Percentiles rank a stretch among this genome's conserved stretches.
phyloP scores from a whole-genome alignment of 2,113 vertebrate genomes.

The Crotophaga sulcirostris region DNA sequence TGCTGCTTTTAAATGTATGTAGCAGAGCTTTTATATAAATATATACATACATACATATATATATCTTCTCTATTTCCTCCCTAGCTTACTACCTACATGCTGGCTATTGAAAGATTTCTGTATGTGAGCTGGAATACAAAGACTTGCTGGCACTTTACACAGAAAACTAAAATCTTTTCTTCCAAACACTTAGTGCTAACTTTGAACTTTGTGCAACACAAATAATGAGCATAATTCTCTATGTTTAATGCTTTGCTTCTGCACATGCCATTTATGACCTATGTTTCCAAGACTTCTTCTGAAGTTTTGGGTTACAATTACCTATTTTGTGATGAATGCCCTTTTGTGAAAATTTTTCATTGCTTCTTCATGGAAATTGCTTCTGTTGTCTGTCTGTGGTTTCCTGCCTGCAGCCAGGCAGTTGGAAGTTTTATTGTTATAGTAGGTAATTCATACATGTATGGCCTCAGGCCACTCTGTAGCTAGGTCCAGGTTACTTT shows the following conservation, averaged over 20 bases:
- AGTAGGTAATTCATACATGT: neutral
- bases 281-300: neutral
- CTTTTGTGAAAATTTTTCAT: neutral
- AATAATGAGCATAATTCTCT: neutral
- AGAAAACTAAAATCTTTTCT: neutral
- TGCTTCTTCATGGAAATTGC: neutral
- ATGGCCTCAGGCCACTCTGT: neutral
- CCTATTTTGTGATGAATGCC: neutral
- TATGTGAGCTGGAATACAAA: neutral
- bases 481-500: neutral
- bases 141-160: neutral
- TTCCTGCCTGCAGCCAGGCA: neutral
- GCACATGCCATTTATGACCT: too few species aligned
- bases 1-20: neutral
- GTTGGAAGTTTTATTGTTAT: accelerated
- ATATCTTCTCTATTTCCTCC: neutral
- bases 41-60: too few species aligned
- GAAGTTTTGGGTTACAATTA: neutral
- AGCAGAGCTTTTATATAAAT: too few species aligned
- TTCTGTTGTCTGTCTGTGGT: neutral
- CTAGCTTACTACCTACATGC: neutral
- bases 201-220: neutral
- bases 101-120: neutral
- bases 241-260: neutral
- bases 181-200: neutral